phyloP scores from a whole-genome alignment of 92 coral and sea anemone genomes.

The Muricea muricata region DNA sequence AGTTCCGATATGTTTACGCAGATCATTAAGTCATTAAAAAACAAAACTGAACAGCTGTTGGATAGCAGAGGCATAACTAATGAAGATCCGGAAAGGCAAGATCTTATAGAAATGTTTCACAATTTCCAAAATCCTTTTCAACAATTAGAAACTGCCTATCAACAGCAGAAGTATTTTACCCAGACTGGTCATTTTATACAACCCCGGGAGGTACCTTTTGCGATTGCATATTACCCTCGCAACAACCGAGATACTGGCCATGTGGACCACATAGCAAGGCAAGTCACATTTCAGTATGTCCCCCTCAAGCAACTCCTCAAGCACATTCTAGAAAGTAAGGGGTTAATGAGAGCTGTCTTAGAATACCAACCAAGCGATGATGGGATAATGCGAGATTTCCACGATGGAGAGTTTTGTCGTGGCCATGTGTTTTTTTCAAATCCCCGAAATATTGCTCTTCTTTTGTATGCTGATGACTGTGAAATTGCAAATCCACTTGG shows the following conservation, averaged over 20 bases:
- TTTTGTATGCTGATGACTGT: constrained; percentile 4
- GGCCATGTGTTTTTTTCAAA: background rate
- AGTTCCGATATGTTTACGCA: too few relatives aligned
- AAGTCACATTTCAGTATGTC: constrained; percentile 2
- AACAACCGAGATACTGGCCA: too few relatives aligned
- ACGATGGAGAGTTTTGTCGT: background rate
- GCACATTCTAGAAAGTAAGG: background rate
- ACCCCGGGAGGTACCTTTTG: background rate
- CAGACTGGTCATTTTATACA: background rate
- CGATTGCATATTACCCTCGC: too few relatives aligned
- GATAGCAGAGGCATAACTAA: background rate
- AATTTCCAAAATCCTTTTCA: background rate
- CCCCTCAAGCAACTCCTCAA: background rate
- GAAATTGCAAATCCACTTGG: constrained; percentile 1
- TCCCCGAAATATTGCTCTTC: background rate
- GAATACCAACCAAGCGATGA: background rate
- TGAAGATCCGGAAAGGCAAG: constrained; percentile 2
- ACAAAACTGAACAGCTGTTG: background rate
- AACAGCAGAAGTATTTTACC: constrained; percentile 18
- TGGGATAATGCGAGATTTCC: constrained; percentile 20
- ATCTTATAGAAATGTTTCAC: background rate
- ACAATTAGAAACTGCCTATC: background rate
- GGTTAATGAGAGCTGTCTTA: background rate
- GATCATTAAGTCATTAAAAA: too few relatives aligned
- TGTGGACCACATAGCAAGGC: constrained; percentile 4